Conservation (phyloP, 2,797 vertebrate species). For the Epinephelus coioides region DNA sequence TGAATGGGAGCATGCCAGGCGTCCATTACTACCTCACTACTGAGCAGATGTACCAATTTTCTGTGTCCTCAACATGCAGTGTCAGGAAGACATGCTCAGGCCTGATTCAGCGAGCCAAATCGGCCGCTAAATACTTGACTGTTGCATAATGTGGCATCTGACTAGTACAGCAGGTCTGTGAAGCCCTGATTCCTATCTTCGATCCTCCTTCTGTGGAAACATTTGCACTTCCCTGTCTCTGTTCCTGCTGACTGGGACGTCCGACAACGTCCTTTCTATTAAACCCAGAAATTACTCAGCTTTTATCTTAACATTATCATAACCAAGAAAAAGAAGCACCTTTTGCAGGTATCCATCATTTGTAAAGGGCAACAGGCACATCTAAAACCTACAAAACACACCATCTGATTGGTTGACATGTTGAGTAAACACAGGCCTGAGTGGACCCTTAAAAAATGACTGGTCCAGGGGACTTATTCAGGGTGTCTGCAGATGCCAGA, state of each 20-base stretch:
- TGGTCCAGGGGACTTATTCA: neutral
- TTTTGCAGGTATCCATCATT: neutral
- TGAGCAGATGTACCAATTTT: neutral
- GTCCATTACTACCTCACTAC: conserved; percentile 19
- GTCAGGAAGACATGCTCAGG: conserved; percentile 17
- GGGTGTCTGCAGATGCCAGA: too few relatives aligned
- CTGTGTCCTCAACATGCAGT: conserved; percentile 46
- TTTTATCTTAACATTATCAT: neutral
- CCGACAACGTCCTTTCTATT: neutral
- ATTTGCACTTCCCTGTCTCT: neutral
- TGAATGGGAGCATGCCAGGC: conserved; percentile 27
- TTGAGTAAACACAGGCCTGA: neutral
- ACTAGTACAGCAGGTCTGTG: neutral
- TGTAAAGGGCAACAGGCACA: neutral
- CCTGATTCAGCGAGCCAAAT: conserved; percentile 26
- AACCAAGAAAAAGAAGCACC: neutral
- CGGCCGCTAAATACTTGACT: conserved; percentile 34
- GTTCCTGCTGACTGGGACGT: conserved; percentile 5
- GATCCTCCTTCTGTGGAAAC: neutral
- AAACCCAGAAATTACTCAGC: neutral
- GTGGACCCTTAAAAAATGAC: neutral
- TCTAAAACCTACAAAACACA: neutral
- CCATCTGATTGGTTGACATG: neutral
- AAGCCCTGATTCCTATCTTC: conserved; percentile 5
- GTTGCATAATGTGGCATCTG: conserved; percentile 24